phyloP scores from a whole-genome alignment of 2,113 vertebrate species.

The Physeter macrocephalus region DNA sequence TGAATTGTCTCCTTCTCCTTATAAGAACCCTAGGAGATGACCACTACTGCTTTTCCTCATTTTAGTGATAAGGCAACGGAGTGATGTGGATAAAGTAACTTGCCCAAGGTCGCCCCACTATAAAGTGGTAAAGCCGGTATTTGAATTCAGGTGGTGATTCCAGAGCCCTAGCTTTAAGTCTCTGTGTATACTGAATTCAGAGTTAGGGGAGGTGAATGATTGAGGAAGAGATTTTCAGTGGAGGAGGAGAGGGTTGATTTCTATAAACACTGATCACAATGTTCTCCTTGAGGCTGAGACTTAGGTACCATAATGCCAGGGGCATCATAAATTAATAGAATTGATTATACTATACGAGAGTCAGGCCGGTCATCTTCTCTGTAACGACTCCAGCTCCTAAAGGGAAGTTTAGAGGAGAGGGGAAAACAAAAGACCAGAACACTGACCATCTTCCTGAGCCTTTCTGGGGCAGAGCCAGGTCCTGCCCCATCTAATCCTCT shows the following conservation, averaged over 20 bases:
- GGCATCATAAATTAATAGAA: neutral
- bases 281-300: neutral
- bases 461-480: neutral
- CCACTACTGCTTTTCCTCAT: neutral
- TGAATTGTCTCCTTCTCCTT: neutral
- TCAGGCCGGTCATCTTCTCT: neutral
- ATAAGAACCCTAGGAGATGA: neutral
- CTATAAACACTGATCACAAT: neutral
- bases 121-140: neutral
- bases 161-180: neutral
- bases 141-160: neutral
- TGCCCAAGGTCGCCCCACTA: neutral
- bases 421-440: neutral
- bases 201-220: neutral
- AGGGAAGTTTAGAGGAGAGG: neutral
- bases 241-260: neutral
- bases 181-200: neutral
- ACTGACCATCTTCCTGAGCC: neutral
- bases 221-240: neutral
- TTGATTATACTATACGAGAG: neutral
- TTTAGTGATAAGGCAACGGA: neutral
- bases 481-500: neutral
- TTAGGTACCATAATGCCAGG: neutral
- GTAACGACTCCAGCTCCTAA: neutral
- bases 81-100: neutral